Evolutionary conservation across 2,797 vertebrate species (phyloP).

Genomic region (Argya squamiceps): DNA sequence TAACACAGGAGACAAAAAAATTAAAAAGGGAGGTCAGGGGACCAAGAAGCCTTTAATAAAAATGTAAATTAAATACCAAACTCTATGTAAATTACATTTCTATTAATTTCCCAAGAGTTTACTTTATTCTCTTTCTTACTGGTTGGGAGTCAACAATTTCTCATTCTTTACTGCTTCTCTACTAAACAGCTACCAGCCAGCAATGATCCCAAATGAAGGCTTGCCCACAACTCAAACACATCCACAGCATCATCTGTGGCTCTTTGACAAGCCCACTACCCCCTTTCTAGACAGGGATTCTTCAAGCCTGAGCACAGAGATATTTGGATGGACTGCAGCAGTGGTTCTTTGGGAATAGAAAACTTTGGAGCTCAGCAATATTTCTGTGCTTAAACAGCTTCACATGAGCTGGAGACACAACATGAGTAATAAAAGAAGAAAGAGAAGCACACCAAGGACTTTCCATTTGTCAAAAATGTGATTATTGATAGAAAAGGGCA

Average conservation of each 20-base stretch:
- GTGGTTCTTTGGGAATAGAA: neutral
- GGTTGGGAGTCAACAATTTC: neutral
- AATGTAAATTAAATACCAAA: neutral
- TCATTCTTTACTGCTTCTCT: neutral
- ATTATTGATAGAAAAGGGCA: neutral
- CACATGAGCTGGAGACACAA: neutral
- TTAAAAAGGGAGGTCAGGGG: rapidly evolving
- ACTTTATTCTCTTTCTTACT: neutral
- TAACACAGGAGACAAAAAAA: neutral
- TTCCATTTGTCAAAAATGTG: neutral
- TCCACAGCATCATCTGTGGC: neutral
- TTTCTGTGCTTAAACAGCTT: neutral
- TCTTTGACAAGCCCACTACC: neutral
- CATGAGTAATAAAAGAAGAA: rapidly evolving
- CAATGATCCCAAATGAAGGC: neutral
- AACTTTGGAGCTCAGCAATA: neutral
- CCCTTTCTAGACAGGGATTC: neutral
- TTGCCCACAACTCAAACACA: neutral
- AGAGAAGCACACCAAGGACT: neutral
- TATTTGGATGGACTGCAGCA: neutral
- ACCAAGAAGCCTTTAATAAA: neutral
- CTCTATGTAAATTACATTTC: neutral
- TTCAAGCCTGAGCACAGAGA: neutral
- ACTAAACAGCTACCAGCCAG: neutral
- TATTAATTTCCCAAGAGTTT: neutral